Conservation (phyloP, 2,888 invertebrate genomes). For the Strigamia crassipes region DNA sequence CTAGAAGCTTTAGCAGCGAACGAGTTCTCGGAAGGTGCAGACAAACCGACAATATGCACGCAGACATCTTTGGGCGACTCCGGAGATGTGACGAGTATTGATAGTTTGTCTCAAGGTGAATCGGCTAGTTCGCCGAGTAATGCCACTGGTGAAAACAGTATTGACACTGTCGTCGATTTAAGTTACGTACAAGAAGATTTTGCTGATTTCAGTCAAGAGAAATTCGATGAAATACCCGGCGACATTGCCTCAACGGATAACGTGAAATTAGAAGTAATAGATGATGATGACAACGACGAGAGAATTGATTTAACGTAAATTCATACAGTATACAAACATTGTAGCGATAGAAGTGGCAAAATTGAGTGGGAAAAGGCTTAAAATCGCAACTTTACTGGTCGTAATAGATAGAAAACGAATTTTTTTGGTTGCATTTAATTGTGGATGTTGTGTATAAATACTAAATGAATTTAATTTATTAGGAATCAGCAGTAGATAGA, state of each 20-base stretch:
- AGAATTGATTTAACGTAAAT: slow-evolving; percentile 25
- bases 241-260: not conserved
- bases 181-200: slow-evolving; percentile 26
- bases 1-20: slow-evolving; percentile 3
- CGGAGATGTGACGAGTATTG: slow-evolving; percentile 36
- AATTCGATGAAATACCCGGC: slow-evolving; percentile 3
- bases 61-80: slow-evolving; percentile 25
- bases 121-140: slow-evolving; percentile 46
- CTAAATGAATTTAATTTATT: not conserved
- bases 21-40: not conserved
- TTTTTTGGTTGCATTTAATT: not conserved
- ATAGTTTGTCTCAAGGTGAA: slow-evolving; percentile 44
- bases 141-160: slow-evolving; percentile 45
- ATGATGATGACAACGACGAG: not conserved
- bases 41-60: slow-evolving; percentile 35
- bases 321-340: not conserved
- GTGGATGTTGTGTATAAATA: slow-evolving; percentile 1
- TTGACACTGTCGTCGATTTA: slow-evolving; percentile 43
- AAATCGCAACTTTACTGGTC: not conserved
- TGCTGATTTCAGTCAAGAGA: slow-evolving; percentile 19
- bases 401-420: not conserved
- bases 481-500: not conserved
- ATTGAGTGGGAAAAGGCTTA: not conserved
- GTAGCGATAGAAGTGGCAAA: not conserved
- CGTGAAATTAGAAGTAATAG: not conserved